Percentiles rank a stretch among this genome's conserved stretches.
phyloP scores from a whole-genome alignment of 1,140 invertebrate genomes.

The Arion vulgaris region DNA sequence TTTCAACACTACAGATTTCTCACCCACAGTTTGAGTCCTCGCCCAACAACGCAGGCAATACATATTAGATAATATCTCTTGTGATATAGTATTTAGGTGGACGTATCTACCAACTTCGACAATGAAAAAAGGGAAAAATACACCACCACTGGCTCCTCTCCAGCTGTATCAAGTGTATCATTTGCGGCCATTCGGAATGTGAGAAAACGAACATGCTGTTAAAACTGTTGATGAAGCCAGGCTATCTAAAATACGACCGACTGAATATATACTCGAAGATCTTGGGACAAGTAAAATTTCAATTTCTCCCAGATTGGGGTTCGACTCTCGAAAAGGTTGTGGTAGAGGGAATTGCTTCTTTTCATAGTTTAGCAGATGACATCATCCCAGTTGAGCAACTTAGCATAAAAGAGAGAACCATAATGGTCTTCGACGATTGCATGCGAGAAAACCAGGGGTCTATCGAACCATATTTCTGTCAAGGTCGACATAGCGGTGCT shows the following conservation, averaged over 20 bases:
- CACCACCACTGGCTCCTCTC: neutral
- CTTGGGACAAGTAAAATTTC: neutral
- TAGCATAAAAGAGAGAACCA: too few species aligned
- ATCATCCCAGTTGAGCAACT: too few species aligned
- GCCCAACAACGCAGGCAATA: neutral
- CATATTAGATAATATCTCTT: neutral
- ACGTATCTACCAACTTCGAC: neutral
- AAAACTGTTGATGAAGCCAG: neutral
- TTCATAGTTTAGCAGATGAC: too few species aligned
- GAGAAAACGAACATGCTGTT: neutral
- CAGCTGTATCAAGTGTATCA: neutral
- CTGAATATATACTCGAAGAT: neutral
- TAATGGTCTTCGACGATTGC: too few species aligned
- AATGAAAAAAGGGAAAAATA: neutral
- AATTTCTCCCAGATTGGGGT: neutral
- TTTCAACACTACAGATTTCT: neutral
- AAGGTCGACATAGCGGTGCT: too few species aligned
- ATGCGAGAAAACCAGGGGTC: too few species aligned
- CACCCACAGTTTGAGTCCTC: neutral
- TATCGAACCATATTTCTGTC: too few species aligned
- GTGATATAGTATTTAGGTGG: neutral
- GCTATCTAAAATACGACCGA: neutral
- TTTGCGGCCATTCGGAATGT: neutral
- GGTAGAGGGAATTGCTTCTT: too few species aligned
- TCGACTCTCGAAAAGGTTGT: too few species aligned